Percentiles rank a stretch among this genome's conserved stretches.
Conservation (phyloP, 2,888 invertebrate genomes). For the Sturmia bella region DNA sequence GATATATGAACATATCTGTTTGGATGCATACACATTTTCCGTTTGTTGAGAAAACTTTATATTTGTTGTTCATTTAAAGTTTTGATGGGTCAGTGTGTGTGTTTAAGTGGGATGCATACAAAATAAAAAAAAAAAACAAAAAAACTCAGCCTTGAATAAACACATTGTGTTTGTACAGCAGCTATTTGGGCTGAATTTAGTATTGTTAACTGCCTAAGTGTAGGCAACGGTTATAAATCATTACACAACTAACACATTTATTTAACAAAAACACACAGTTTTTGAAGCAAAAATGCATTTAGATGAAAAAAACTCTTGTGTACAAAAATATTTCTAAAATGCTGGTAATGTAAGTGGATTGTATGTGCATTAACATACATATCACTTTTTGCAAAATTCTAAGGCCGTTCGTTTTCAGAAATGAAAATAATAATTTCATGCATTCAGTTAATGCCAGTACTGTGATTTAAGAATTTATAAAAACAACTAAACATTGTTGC, state of each 20-base stretch:
- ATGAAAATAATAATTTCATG: no score
- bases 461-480: no score
- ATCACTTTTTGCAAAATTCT: neutral
- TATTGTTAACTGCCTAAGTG: conserved; percentile 61
- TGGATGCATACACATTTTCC: conserved; percentile 17
- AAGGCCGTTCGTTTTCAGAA: no score
- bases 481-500: no score
- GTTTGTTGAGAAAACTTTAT: conserved; percentile 31
- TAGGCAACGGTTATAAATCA: conserved; percentile 60
- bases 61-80: conserved; percentile 56
- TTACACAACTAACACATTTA: conserved; percentile 51
- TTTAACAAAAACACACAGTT: conserved; percentile 2
- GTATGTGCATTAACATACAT: neutral
- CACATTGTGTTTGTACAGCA: conserved; percentile 17
- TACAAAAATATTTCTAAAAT: conserved; percentile 10
- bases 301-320: neutral
- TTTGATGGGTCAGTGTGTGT: conserved; percentile 7
- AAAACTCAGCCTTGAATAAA: conserved; percentile 30
- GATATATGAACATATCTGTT: neutral
- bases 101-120: neutral
- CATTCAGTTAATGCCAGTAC: no score
- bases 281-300: neutral
- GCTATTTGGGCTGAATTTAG: conserved; percentile 7
- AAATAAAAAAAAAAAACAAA: neutral
- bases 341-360: neutral